Conservation (phyloP, 1,140 invertebrate species). For the Atopsyche davidsoni region DNA sequence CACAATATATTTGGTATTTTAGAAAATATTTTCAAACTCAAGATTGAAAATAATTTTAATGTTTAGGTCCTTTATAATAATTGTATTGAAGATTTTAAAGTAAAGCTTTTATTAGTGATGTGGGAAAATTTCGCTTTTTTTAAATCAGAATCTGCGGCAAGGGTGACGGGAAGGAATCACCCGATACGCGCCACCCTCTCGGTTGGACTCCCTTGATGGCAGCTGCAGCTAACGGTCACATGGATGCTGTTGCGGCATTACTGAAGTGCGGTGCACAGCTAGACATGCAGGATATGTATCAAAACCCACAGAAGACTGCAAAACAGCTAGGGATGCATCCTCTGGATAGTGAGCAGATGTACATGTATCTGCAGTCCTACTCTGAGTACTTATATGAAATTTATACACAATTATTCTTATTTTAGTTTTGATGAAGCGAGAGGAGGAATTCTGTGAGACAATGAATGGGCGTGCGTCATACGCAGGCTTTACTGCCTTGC, state of each 20-base stretch:
- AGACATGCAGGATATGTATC: conserved; percentile 74
- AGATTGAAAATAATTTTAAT: conserved; percentile 8
- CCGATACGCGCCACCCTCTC: conserved; percentile 61
- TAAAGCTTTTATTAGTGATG: too few species aligned
- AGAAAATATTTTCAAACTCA: too few species aligned
- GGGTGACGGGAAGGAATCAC: conserved; percentile 43
- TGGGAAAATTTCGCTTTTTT: conserved; percentile 2
- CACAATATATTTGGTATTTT: too few species aligned
- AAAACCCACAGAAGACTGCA: conserved; percentile 61
- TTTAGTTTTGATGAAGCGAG: conserved; percentile 60
- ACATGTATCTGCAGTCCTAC: background rate
- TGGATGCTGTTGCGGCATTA: conserved; percentile 59
- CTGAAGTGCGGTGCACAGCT: conserved; percentile 72
- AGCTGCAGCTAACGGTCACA: conserved; percentile 71
- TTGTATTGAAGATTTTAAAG: too few species aligned
- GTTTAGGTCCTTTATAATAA: conserved; percentile 7
- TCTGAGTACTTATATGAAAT: background rate
- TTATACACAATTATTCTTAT: conserved; percentile 23
- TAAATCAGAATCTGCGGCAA: conserved; percentile 33
- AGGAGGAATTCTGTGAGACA: conserved; percentile 73
- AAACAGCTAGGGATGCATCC: conserved; percentile 51
- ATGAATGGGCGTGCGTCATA: conserved; percentile 73
- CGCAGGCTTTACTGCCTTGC: conserved; percentile 80
- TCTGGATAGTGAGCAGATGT: conserved; percentile 59
- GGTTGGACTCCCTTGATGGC: conserved; percentile 85